Conservation (phyloP, 2,888 invertebrate species). For the Scaptomyza cyrtandrae region DNA sequence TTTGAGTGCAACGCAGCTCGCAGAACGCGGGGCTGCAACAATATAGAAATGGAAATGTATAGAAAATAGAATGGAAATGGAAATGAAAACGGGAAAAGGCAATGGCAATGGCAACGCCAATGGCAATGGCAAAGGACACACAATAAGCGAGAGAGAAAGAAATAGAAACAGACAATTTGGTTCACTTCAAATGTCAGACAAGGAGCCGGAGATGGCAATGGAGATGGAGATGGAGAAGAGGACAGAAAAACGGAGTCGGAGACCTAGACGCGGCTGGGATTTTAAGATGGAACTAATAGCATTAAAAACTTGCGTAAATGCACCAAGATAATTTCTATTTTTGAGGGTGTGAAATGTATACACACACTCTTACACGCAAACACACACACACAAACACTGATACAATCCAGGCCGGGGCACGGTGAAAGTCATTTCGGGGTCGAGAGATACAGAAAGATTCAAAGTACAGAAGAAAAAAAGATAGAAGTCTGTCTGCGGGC, state of each 20-base stretch:
- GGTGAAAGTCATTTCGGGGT: slow-evolving; percentile 78
- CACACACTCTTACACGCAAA: slow-evolving; percentile 39
- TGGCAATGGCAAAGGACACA: slow-evolving; percentile 66
- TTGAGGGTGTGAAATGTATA: slow-evolving; percentile 80
- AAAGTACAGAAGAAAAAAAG: slow-evolving; percentile 34
- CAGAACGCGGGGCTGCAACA: slow-evolving; percentile 48
- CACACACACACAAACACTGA: slow-evolving; percentile 23
- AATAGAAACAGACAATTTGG: slow-evolving; percentile 74
- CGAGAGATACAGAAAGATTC: slow-evolving; percentile 55
- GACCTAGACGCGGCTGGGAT: slow-evolving; percentile 52
- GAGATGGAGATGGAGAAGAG: slow-evolving; percentile 24
- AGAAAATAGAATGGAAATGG: slow-evolving; percentile 69
- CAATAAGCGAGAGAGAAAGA: slow-evolving; percentile 52
- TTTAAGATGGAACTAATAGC: slow-evolving; percentile 81
- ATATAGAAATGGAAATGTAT: slow-evolving; percentile 64
- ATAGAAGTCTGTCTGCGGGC: slow-evolving; percentile 38
- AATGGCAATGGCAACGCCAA: slow-evolving; percentile 51
- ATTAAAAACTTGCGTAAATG: slow-evolving; percentile 80
- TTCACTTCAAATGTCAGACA: slow-evolving; percentile 74
- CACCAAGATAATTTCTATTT: slow-evolving; percentile 80
- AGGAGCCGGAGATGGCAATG: slow-evolving; percentile 35
- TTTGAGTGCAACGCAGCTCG: slow-evolving; percentile 66
- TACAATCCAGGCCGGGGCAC: slow-evolving; percentile 30
- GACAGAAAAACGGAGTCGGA: slow-evolving; percentile 18
- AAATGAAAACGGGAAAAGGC: slow-evolving; percentile 29